phyloP scores from a whole-genome alignment of 2,888 invertebrate species.

The Ceraclea dissimilis region DNA sequence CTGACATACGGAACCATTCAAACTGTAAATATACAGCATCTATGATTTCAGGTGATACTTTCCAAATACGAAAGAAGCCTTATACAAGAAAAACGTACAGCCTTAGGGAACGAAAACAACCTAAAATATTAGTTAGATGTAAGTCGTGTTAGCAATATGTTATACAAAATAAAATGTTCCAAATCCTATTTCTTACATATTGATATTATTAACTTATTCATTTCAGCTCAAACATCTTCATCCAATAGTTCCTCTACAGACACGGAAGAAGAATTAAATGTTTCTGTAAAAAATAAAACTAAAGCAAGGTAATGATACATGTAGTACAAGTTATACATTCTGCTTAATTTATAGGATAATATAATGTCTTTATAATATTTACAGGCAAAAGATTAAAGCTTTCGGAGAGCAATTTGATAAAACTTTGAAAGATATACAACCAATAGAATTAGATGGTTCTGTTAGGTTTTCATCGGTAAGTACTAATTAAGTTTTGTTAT shows the following conservation, averaged over 20 bases:
- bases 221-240: conserved; percentile 43
- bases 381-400: conserved; percentile 44
- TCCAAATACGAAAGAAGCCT: conserved; percentile 33
- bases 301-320: conserved; percentile 44
- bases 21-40: background rate
- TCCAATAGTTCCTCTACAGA: conserved; percentile 39
- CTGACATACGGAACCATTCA: no score
- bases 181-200: background rate
- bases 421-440: conserved; percentile 46
- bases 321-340: no score
- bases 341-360: background rate
- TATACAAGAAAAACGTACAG: conserved; percentile 45
- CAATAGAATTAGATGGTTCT: conserved; percentile 43
- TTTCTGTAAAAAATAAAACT: conserved; percentile 48
- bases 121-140: conserved; percentile 46
- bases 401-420: conserved; percentile 40
- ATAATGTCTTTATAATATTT: background rate
- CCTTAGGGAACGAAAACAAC: conserved; percentile 42
- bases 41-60: background rate
- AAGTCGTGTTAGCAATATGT: conserved; percentile 28
- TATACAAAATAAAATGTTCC: background rate
- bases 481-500: background rate
- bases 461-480: conserved; percentile 44
- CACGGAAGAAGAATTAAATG: conserved; percentile 45
- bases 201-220: background rate